These are phyloP conservation scores for Glyphotaelius pellucidus DNA, from an alignment of 2,888 invertebrate genomes.

Conservation along the genomic window DNA sequence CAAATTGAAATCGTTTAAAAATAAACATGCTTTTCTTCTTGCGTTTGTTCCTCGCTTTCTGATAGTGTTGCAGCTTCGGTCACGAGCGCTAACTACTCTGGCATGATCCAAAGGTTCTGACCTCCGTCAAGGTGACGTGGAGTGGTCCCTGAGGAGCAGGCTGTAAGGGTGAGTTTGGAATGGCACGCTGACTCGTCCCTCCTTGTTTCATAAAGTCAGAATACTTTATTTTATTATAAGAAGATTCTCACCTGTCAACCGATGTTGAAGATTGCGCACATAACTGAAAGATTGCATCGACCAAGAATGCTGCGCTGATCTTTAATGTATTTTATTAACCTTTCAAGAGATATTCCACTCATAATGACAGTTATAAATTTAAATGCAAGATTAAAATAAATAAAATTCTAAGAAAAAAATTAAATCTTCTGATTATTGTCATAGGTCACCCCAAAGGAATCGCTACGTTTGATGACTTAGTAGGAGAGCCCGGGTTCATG, in stretches of 20 bases:
- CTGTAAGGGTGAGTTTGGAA: neutral
- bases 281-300: neutral
- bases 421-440: no score
- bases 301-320: neutral
- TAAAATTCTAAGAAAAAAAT: no score
- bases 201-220: neutral
- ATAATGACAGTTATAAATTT: no score
- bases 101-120: neutral
- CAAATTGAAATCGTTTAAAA: neutral
- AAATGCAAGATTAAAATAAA: no score
- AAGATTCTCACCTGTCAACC: conserved; percentile 23
- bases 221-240: neutral
- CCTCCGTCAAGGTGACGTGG: neutral
- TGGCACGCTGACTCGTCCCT: neutral
- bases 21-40: neutral
- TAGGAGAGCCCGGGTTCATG: no score
- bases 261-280: conserved; percentile 10
- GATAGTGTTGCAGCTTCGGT: neutral
- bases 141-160: neutral
- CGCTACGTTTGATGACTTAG: no score
- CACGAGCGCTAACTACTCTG: neutral
- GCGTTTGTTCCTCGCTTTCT: neutral
- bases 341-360: neutral
- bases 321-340: neutral
- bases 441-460: no score